Percentiles rank a stretch among this genome's conserved stretches.
phyloP scores from a whole-genome alignment of 2,113 vertebrate species.

The Megaleporinus macrocephalus region DNA sequence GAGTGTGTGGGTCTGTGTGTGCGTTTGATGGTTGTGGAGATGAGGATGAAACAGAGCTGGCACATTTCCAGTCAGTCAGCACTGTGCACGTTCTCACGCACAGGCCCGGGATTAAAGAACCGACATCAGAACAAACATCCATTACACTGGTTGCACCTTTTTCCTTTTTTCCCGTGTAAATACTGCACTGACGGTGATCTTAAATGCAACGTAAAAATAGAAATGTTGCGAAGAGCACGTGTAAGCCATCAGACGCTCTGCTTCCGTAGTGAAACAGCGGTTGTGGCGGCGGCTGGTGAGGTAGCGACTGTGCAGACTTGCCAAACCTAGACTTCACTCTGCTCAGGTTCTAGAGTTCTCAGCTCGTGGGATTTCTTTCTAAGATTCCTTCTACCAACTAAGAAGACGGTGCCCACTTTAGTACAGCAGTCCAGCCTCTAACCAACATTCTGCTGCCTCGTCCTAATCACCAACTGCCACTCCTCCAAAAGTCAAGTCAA shows the following conservation, averaged over 20 bases:
- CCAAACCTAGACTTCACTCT: not conserved
- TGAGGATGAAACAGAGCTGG: slow-evolving; percentile 66
- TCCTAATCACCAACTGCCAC: too few species aligned
- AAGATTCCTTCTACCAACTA: not conserved
- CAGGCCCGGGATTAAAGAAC: slow-evolving; percentile 68
- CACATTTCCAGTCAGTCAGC: slow-evolving; percentile 69
- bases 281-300: not conserved
- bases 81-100: slow-evolving; percentile 61
- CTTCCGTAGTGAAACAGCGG: slow-evolving; percentile 39
- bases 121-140: slow-evolving; percentile 59
- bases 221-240: slow-evolving; percentile 48
- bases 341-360: not conserved
- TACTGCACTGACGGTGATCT: slow-evolving; percentile 67
- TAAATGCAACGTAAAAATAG: slow-evolving; percentile 71
- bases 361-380: not conserved
- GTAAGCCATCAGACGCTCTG: slow-evolving; percentile 48
- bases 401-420: too few species aligned
- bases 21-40: slow-evolving; percentile 57
- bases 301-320: not conserved
- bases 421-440: too few species aligned
- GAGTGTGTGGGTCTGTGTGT: slow-evolving; percentile 22
- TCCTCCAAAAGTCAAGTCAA: too few species aligned
- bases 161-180: slow-evolving; percentile 64
- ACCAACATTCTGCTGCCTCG: too few species aligned
- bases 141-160: slow-evolving; percentile 59